Base-by-base conservation (phyloP, 2,113 vertebrate genomes). In the Oreochromis tanganicae region DNA sequence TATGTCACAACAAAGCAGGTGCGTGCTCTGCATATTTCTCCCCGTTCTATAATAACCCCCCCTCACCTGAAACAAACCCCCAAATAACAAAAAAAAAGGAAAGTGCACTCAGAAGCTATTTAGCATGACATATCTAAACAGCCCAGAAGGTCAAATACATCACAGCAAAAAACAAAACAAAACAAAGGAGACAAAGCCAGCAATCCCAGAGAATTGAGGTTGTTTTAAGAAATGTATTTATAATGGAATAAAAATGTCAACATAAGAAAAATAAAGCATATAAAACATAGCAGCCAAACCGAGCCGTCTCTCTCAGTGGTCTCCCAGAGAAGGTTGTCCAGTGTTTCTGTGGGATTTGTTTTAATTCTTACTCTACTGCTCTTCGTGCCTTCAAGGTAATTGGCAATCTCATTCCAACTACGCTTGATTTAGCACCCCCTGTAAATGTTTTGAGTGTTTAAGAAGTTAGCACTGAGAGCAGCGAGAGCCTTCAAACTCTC, bases 221-320 rank as follows among this genome's bases (percentile, higher is more conserved):
- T 86, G 66, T 91, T 95, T 91, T 90, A 73, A 86, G 83, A 91
- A 93, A 91, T 90, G 82, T 83, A 88, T 94, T 95, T 92, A 90
- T 86, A 92, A 92, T 92, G 83, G 83, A 91, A 93, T 92, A 95
- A 94, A 95, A 95, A 94, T 78, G 91, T 92, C 88, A 94, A 94
- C 87, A 86, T 91, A 88, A 93, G 34, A 75, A 92, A 92, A 94
- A 93, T 92, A 92, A 95, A 94, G 86, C 80, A 85, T 85, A 94
- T 80, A 93, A 95, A 94, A 93, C 81, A 93, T 85, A 88, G 90
- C 87, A 92, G 89, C 89, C 85, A 91, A 90, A 90, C 91, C 41
- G 88, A 89, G 90, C 59, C 24, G 10, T 81, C 85, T 85, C 73
- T 88, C 66, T 86, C 81, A 85, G 81, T 19, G 55, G 86, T 87